Base-by-base conservation (phyloP, 53 echinoderm and acorn worm species). In the Actinopyga echinites region DNA sequence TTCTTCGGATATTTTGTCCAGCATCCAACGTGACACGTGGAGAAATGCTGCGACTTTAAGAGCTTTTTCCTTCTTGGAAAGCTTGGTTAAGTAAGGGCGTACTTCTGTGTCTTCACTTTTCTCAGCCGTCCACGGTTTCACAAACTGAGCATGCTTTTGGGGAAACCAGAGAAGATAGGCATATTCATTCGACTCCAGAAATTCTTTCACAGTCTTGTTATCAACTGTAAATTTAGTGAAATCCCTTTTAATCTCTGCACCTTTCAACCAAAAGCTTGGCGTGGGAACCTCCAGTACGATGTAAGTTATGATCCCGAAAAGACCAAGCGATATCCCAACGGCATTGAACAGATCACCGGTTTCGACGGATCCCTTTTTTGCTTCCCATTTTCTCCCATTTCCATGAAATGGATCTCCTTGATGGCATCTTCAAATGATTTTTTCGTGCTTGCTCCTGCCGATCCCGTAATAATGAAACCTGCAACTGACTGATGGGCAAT, bases 381-480 rank as follows among this genome's bases (percentile, higher is more conserved):
- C 53, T 0, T 49, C 1, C 9, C n/a, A 28, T 9, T 21, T 53
- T 75, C 49, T 52, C 55, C 75, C 45, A 32, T 75, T 31, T 7
- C n/a, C n/a, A 75, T 52, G 32, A 75, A 75, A 31, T 75, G 49
- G 24, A 75, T 49, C 20, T 75, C 79, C 15, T 30, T 80, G 5
- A 80, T 44, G 42, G 60, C 61, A 36, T 80, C 80, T 60, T 59
- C 80, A 21, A 80, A 80, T 19, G 61, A 34, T 30, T 36, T 38
- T 12, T 26, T 26, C 33, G 60, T 8, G 17, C 80, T 80, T 44
- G 21, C 80, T 36, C 80, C 80, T 30, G 61, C 63, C n/a, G 80
- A 80, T 20, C 61, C 80, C 21, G 80, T 80, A 7, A n/a, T 20
- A n/a, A 60, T 60, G 34, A 80, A 80, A 7, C 60, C 80, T 23